Base-by-base conservation (phyloP, 30 jellyfish, hydroid and myxozoan genomes). In the Pelagia noctiluca region DNA sequence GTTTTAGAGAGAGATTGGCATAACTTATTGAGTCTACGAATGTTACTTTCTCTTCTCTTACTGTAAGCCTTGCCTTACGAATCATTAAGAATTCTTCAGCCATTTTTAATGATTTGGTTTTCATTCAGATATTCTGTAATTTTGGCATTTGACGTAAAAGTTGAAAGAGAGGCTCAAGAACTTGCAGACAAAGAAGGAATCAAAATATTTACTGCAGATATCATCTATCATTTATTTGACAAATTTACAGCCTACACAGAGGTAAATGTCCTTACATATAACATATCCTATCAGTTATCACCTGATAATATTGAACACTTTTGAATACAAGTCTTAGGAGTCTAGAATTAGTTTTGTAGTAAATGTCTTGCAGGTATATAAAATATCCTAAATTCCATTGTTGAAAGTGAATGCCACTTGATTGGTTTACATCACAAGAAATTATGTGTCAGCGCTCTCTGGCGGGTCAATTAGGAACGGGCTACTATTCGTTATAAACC, bases 121-220 rank as follows among this genome's bases (percentile, higher is more conserved):
- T 28, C 3, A 2, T 75, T 37, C 10, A 94, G 99, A 96, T 95
- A 85, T 75, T 98, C 99, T 1, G 99, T 82, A 24, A 78, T 95
- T n/a, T 57, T 95, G 28, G 99, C 99, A 28, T 95, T 95, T 72
- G 99, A 95, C 69, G 99, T 95, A 26, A 95, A 95, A 84, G 96
- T 95, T 26, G 99, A 95, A 38, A 70, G 90, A 61, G 99, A 95
- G 48, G 99, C 98, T 18, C 98, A 89, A 66, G 98, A 87, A 1
- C 49, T 65, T 23, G 98, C 98, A 3, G 97, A 95, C 68, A 95
- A 91, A 71, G 98, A 90, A 77, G 98, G 98, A 57, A 54, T 95
- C 60, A 86, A 76, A 65, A 87, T 95, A 50, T 95, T 95, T 80
- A 74, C 99, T 32, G 99, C 99, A 47, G 99, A 95, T 42, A 95